phyloP scores from a whole-genome alignment of 2,113 vertebrate species.

The Puffinus mauretanicus region DNA sequence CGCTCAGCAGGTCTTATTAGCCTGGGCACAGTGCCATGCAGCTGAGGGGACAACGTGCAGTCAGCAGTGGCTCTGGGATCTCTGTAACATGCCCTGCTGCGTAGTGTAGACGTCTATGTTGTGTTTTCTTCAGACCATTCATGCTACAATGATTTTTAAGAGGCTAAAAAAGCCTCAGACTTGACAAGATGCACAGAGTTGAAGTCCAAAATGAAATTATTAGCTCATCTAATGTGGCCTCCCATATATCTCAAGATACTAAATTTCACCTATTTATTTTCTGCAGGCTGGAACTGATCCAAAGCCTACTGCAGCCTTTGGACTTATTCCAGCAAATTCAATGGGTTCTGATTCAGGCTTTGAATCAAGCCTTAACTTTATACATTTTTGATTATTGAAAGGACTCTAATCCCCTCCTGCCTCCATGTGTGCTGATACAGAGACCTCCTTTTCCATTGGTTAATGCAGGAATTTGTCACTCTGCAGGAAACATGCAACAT shows the following conservation, averaged over 20 bases:
- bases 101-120: not conserved
- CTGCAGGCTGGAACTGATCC: constrained; percentile 5
- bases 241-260: not conserved
- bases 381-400: constrained; percentile 52
- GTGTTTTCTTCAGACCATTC: not conserved
- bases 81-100: not conserved
- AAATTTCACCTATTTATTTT: constrained; percentile 19
- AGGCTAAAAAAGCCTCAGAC: not conserved
- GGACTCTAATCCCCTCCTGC: constrained; percentile 33
- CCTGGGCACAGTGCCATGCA: constrained; percentile 34
- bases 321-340: constrained; percentile 34
- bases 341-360: constrained; percentile 25
- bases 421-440: constrained; percentile 30
- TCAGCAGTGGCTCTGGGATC: not conserved
- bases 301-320: constrained; percentile 13
- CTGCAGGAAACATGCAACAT: not conserved
- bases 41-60: constrained; percentile 5
- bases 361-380: constrained; percentile 31
- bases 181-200: not conserved
- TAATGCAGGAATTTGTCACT: not conserved
- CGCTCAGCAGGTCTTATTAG: not conserved
- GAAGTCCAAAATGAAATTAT: not conserved
- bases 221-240: not conserved
- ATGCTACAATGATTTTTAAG: not conserved
- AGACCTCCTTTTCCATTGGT: not conserved